Percentiles rank a stretch among this genome's conserved stretches.
These are phyloP conservation scores for Lepus europaeus DNA, from an alignment of 2,113 vertebrate species.

Conservation along the genomic window DNA sequence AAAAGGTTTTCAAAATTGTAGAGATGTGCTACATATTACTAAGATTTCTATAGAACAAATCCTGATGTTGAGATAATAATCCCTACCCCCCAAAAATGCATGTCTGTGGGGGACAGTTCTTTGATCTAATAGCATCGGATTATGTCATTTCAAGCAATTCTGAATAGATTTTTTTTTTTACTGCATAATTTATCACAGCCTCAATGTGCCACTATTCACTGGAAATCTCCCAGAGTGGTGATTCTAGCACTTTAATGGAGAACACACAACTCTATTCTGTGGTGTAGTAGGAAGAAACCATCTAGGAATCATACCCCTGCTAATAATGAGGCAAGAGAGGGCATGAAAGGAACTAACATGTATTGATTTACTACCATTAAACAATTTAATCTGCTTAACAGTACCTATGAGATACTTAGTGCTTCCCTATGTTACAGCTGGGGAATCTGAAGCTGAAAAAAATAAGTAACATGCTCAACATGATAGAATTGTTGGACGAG, in stretches of 20 bases:
- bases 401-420: neutral
- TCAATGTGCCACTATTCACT: neutral
- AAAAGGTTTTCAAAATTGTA: neutral
- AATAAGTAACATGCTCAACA: constrained; percentile 11
- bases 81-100: neutral
- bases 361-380: neutral
- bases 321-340: neutral
- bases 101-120: neutral
- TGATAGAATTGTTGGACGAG: neutral
- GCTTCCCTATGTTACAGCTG: neutral
- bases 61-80: neutral
- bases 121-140: neutral
- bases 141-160: neutral
- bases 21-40: neutral
- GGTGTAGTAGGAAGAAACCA: neutral
- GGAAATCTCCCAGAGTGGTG: neutral
- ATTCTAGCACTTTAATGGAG: neutral
- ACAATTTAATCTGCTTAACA: neutral
- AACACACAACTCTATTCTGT: neutral
- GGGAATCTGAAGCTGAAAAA: neutral
- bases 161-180: neutral
- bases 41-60: constrained; percentile 4
- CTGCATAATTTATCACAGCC: neutral
- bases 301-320: neutral
- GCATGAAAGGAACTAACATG: neutral